Conservation (phyloP, 2,113 vertebrate species). For the Tamias sibiricus region DNA sequence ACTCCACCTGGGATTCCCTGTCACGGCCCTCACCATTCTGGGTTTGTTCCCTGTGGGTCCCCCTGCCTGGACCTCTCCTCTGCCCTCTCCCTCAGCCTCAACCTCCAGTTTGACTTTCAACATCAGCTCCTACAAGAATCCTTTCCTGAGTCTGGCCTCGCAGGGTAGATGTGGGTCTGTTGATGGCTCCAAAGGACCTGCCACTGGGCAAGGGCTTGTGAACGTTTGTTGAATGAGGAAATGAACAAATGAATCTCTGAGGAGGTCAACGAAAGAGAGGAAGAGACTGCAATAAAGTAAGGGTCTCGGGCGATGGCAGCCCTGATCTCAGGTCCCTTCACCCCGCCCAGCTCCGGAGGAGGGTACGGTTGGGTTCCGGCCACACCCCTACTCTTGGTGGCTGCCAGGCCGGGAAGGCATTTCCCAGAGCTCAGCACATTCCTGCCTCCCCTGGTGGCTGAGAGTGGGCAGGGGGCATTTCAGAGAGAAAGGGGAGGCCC, state of each 20-base stretch:
- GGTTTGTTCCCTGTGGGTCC: not conserved
- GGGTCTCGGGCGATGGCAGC: not conserved
- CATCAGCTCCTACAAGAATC: not conserved
- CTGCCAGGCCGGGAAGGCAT: conserved; percentile 67
- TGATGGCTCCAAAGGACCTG: not conserved
- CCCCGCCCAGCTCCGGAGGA: not conserved
- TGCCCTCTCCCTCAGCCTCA: not conserved
- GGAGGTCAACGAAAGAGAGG: not conserved
- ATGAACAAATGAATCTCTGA: not conserved
- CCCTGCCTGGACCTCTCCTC: not conserved
- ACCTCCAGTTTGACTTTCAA: not conserved
- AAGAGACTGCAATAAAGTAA: not conserved
- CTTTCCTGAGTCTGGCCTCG: not conserved
- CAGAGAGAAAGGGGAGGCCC: conserved; percentile 58
- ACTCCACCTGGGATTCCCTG: not conserved
- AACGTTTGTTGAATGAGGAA: conserved; percentile 12
- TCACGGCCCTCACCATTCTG: not conserved
- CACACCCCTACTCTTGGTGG: conserved; percentile 46
- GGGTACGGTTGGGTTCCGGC: not conserved
- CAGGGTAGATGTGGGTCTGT: not conserved
- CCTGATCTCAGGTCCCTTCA: not conserved
- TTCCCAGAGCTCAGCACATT: conserved; percentile 78
- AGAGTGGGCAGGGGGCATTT: conserved; percentile 81
- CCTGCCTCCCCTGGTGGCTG: conserved; percentile 49
- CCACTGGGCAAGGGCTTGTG: not conserved